phyloP scores from a whole-genome alignment of 2,797 vertebrate species.

The Cuculus canorus region DNA sequence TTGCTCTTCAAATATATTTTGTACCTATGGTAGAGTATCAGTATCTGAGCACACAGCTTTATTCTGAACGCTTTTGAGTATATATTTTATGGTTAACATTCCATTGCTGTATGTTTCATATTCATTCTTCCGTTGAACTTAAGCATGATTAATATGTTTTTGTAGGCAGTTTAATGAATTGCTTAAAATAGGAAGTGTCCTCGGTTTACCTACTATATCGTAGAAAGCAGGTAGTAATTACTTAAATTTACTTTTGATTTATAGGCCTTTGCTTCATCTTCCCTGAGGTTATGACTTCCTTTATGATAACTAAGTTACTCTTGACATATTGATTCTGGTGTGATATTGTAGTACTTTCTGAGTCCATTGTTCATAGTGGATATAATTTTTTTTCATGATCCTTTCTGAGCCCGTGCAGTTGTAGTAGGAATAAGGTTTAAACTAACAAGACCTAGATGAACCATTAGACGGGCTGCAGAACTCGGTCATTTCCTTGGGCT shows the following conservation, averaged over 20 bases:
- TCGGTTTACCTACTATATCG: conserved; percentile 16
- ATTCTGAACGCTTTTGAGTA: background rate
- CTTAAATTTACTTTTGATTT: conserved; percentile 26
- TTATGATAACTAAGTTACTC: background rate
- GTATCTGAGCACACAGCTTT: background rate
- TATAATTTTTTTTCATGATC: background rate
- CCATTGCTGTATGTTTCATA: conserved; percentile 3
- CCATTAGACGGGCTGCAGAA: background rate
- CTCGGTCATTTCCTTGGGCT: background rate
- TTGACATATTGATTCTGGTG: background rate
- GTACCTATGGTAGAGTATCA: background rate
- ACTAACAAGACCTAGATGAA: background rate
- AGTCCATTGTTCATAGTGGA: background rate
- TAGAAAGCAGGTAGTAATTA: background rate
- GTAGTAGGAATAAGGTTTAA: background rate
- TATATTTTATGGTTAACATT: background rate
- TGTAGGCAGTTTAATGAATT: conserved; percentile 13
- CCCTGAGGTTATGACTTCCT: background rate
- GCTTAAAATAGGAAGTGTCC: conserved; percentile 25
- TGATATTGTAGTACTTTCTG: background rate
- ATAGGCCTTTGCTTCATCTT: background rate
- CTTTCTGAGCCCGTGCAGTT: background rate
- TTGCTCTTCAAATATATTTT: background rate
- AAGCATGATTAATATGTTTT: conserved; percentile 39
- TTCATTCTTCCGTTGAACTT: background rate